These are phyloP conservation scores for Poeciliopsis retropinna DNA, from an alignment of 2,113 vertebrate species.

Conservation along the genomic window DNA sequence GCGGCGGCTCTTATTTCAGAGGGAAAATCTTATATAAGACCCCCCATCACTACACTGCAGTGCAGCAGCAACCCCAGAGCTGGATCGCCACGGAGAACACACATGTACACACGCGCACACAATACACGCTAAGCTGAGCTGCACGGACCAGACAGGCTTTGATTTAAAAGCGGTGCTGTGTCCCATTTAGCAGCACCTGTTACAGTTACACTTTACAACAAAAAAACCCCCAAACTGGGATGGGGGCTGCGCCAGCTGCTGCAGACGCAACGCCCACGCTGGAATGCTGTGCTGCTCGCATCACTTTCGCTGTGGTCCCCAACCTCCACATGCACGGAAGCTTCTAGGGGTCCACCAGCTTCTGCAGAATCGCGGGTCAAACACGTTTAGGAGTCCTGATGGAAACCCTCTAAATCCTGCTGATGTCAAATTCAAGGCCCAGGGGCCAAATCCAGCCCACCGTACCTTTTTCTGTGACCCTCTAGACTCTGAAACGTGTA, in stretches of 20 bases:
- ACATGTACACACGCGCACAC: neutral
- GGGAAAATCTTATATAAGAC: slow-evolving; percentile 74
- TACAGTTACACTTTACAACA: slow-evolving; percentile 8
- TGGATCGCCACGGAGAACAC: slow-evolving; percentile 25
- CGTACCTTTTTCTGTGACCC: too few relatives aligned
- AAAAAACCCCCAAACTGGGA: neutral
- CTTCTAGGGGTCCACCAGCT: too few relatives aligned
- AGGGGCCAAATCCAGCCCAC: too few relatives aligned
- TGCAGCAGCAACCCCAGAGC: slow-evolving; percentile 71
- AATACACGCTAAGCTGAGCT: slow-evolving; percentile 2
- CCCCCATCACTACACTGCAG: slow-evolving; percentile 67
- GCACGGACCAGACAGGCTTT: slow-evolving; percentile 6
- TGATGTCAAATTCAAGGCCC: too few relatives aligned
- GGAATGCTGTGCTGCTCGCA: neutral
- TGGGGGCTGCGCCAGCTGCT: slow-evolving; percentile 16
- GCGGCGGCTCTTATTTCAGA: slow-evolving; percentile 56
- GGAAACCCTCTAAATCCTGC: too few relatives aligned
- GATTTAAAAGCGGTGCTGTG: neutral
- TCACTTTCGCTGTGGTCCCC: too few relatives aligned
- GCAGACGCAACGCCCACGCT: slow-evolving; percentile 51
- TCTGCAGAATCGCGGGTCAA: too few relatives aligned
- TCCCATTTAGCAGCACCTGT: slow-evolving; percentile 46
- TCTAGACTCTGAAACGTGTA: too few relatives aligned
- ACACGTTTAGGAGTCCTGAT: too few relatives aligned
- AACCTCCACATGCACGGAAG: too few relatives aligned